These are phyloP conservation scores for Danaus melanippus DNA, from an alignment of 1,140 invertebrate species.

Conservation along the genomic window DNA sequence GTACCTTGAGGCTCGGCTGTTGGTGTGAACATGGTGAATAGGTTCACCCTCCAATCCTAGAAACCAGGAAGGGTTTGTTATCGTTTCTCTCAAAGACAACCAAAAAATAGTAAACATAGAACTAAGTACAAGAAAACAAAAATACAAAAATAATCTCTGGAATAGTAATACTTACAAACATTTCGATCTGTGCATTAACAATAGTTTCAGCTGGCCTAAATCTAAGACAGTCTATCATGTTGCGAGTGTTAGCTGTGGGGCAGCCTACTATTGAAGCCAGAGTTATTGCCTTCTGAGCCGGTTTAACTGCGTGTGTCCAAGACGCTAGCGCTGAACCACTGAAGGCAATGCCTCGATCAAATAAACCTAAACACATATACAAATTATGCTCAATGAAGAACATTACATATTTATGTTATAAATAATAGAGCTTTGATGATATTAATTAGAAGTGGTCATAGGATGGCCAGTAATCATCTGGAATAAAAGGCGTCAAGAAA, in stretches of 20 bases:
- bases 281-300: slow-evolving; percentile 77
- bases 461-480: too few species aligned
- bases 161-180: slow-evolving; percentile 44
- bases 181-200: slow-evolving; percentile 56
- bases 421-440: too few species aligned
- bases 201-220: slow-evolving; percentile 74
- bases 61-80: background rate
- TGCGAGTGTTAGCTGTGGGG: slow-evolving; percentile 67
- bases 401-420: too few species aligned
- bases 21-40: slow-evolving; percentile 76
- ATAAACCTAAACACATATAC: slow-evolving; percentile 31
- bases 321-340: slow-evolving; percentile 76
- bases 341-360: slow-evolving; percentile 80
- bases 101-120: too few species aligned
- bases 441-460: too few species aligned
- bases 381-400: too few species aligned
- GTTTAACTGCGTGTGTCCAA: slow-evolving; percentile 80
- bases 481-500: too few species aligned
- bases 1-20: slow-evolving; percentile 68
- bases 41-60: slow-evolving; percentile 53
- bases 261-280: slow-evolving; percentile 81
- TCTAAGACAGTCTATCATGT: slow-evolving; percentile 82
- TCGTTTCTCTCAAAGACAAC: too few species aligned
- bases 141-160: too few species aligned
- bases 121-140: too few species aligned